Evolutionary conservation across 1,140 invertebrate species (phyloP).

Genomic region (Drosophila ficusphila): DNA sequence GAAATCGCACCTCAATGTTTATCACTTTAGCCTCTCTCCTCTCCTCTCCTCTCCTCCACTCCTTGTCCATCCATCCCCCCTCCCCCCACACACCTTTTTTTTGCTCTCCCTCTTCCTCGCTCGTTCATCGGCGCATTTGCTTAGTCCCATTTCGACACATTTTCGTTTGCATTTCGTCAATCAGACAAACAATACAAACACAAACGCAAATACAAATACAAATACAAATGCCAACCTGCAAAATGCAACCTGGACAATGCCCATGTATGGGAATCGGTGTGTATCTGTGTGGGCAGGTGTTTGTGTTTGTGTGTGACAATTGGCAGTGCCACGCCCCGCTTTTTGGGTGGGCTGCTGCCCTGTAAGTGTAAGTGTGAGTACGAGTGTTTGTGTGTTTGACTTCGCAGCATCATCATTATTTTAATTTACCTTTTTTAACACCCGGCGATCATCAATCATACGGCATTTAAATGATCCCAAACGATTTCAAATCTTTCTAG

Average conservation of each 20-base stretch:
- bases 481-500: neutral
- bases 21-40: slow-evolving; percentile 28
- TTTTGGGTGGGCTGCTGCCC: slow-evolving; percentile 72
- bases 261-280: slow-evolving; percentile 12
- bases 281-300: neutral
- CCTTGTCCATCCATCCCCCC: slow-evolving; percentile 13
- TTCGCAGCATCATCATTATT: slow-evolving; percentile 4
- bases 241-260: slow-evolving; percentile 62
- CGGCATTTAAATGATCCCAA: neutral
- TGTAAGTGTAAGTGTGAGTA: slow-evolving; percentile 2
- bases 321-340: slow-evolving; percentile 62
- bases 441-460: slow-evolving; percentile 6
- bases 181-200: slow-evolving; percentile 64
- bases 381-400: neutral
- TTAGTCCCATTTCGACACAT: slow-evolving; percentile 82
- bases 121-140: slow-evolving; percentile 57
- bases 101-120: neutral
- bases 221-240: slow-evolving; percentile 53
- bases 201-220: slow-evolving; percentile 20
- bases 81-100: neutral
- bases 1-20: slow-evolving; percentile 61
- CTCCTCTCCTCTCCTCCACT: slow-evolving; percentile 47
- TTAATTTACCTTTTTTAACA: slow-evolving; percentile 5
- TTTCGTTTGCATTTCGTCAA: slow-evolving; percentile 82
- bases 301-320: slow-evolving; percentile 45